Conservation (phyloP, 2,113 vertebrate genomes). For the Cygnus buccinator region DNA sequence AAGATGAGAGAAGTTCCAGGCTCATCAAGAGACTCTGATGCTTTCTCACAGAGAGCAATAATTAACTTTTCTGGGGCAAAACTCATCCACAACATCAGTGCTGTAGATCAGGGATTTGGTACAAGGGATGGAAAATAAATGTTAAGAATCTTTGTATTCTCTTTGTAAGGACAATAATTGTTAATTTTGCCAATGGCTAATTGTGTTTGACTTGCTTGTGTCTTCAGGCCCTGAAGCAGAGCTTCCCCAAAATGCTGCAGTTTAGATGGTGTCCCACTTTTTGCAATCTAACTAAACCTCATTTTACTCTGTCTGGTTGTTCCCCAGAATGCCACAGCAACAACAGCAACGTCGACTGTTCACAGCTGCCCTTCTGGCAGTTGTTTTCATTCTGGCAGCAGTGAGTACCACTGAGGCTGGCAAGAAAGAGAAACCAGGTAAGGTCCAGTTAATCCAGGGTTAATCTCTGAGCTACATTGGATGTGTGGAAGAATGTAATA, state of each 20-base stretch:
- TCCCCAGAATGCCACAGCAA: constrained; percentile 76
- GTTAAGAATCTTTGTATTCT: neutral
- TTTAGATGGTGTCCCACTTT: neutral
- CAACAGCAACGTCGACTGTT: constrained; percentile 73
- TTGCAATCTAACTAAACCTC: neutral
- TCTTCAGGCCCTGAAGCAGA: neutral
- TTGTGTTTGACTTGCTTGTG: neutral
- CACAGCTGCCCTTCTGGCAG: constrained; percentile 74
- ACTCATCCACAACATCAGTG: neutral
- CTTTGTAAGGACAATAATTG: neutral
- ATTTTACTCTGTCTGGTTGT: neutral
- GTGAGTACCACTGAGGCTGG: constrained; percentile 77
- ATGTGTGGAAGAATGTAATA: neutral
- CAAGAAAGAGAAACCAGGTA: constrained; percentile 85
- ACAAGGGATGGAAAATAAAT: neutral
- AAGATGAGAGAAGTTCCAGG: neutral
- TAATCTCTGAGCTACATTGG: neutral
- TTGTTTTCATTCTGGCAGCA: constrained; percentile 77
- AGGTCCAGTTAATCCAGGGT: neutral
- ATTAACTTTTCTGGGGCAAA: neutral
- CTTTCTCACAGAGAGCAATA: neutral
- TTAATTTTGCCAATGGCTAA: neutral
- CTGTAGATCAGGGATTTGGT: neutral
- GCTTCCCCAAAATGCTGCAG: neutral
- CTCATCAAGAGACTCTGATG: neutral